phyloP scores from a whole-genome alignment of 2,888 invertebrate genomes.

The Plusia festucae region DNA sequence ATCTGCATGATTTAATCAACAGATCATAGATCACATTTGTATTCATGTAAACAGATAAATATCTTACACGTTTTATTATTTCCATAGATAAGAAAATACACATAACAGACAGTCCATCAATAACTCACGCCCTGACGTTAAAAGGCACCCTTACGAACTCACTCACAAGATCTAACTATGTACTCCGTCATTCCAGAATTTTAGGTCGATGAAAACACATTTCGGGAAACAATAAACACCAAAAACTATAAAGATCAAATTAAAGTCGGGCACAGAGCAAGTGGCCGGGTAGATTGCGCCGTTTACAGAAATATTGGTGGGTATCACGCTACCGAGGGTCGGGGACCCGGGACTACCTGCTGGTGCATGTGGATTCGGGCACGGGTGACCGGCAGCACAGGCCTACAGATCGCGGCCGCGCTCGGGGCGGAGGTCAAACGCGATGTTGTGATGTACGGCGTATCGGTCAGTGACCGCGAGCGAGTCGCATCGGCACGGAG shows the following conservation, averaged over 20 bases:
- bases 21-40: slow-evolving; percentile 31
- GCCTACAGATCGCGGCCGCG: slow-evolving; percentile 54
- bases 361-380: slow-evolving; percentile 66
- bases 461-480: slow-evolving; percentile 85
- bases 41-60: slow-evolving; percentile 38
- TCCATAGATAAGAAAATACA: slow-evolving; percentile 33
- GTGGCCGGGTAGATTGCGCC: slow-evolving; percentile 73
- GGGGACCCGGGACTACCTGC: slow-evolving; percentile 72
- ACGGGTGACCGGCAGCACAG: slow-evolving; percentile 50
- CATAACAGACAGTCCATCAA: slow-evolving; percentile 47
- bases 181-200: slow-evolving; percentile 70
- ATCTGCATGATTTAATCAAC: slow-evolving; percentile 30
- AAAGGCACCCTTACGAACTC: slow-evolving; percentile 61
- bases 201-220: slow-evolving; percentile 78
- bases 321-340: slow-evolving; percentile 81
- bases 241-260: slow-evolving; percentile 85
- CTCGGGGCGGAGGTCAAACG: slow-evolving; percentile 63
- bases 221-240: slow-evolving; percentile 85
- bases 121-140: slow-evolving; percentile 56
- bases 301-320: slow-evolving; percentile 78
- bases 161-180: slow-evolving; percentile 58
- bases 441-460: slow-evolving; percentile 59
- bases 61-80: slow-evolving; percentile 42
- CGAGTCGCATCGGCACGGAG: slow-evolving; percentile 70
- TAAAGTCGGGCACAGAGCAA: slow-evolving; percentile 80